Evolutionary conservation across 2,797 vertebrate genomes (phyloP), one percentile per base, ranked within the genome.

Genomic region (Hoplostethus atlanticus): DNA sequence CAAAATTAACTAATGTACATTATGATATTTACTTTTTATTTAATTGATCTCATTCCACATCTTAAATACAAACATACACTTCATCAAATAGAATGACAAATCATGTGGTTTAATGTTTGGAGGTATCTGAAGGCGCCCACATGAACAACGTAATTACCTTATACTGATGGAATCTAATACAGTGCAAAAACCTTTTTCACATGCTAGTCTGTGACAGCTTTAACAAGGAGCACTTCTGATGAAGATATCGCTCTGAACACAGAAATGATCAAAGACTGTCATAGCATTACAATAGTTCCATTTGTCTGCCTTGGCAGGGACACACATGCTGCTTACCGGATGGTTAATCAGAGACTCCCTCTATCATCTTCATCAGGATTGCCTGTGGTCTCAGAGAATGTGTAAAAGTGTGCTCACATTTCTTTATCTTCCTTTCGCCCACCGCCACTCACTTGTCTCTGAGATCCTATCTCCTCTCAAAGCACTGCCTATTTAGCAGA

Each of bases 261-360:
- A 60, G 73, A 70, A 73, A 80, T 89, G 85, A 92, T 93, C 89
- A 92, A 90, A 87, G 91, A 85, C 87, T 89, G 83, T 84, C 89
- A 88, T 85, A 61, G 74, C 81, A 73, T 72, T 84, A 93, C 93
- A 94, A 94, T 92, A 86, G 86, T 86, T 85, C 88, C 87, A 90
- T 94, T 93, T 94, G 92, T 94, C 90, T 85, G 83, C 82, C 71
- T 60, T 78, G 82, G 83, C 86, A 84, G 87, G 79, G 87, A 87
- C 87, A 87, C 71, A 77, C 82, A 84, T 83, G 81, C 79, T 90
- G 81, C 89, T 90, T 85, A 92, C 87, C 86, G 88, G 88, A 85
- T 88, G 89, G 90, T 91, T 94, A 93, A 93, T 91, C 91, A 93
- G 87, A 93, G 81, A 83, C 87, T 81, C 84, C 77, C 85, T 86